Evolutionary conservation across 2,797 vertebrate genomes (phyloP), one percentile per base, ranked within the genome.

Genomic region (Bucorvus abyssinicus): DNA sequence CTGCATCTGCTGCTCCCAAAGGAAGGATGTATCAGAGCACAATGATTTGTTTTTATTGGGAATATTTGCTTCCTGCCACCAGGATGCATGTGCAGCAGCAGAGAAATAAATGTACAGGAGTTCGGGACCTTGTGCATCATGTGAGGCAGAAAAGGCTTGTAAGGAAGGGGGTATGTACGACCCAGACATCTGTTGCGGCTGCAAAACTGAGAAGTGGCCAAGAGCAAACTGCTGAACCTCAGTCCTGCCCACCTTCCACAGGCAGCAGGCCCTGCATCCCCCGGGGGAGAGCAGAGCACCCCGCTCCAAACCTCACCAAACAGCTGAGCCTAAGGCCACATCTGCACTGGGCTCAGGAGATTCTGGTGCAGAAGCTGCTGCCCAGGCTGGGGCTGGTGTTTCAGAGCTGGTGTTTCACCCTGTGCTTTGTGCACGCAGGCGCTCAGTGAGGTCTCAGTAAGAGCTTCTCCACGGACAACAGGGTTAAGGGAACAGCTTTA

Each of bases 31-130:
- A 94, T 84, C 94, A 89, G 75, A 90, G 90, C 34, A 92, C 93
- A 94, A 77, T 38, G 53, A 90, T 91, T 97, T 94, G 77, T 95
- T 96, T 97, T 96, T 95, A 96, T 95, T 96, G 86, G 91, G 96
- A 95, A 87, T 95, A 89, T 93, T 94, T 93, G 88, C 90, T 97
- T 96, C 96, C 90, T 94, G 94, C 81, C 88, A 84, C 77, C 80
- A 83, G 87, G 93, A 92, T 92, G 91, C 85, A 80, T 64, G 61
- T 89, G 91, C 81, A 83, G 80, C 80, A 86, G 90, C 86, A 84
- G 63, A 32, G 63, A 74, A 79, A 79, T 0, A 74, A 76, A 79
- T 0, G 18, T 52, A 77, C 74, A 74, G 80, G n/a, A 55, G 29
- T 79, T 90, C 2, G 12, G 52, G 79, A 82, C 60, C 85, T 95